Conservation (phyloP, 2,888 invertebrate genomes). For the Callosobruchus maculatus region DNA sequence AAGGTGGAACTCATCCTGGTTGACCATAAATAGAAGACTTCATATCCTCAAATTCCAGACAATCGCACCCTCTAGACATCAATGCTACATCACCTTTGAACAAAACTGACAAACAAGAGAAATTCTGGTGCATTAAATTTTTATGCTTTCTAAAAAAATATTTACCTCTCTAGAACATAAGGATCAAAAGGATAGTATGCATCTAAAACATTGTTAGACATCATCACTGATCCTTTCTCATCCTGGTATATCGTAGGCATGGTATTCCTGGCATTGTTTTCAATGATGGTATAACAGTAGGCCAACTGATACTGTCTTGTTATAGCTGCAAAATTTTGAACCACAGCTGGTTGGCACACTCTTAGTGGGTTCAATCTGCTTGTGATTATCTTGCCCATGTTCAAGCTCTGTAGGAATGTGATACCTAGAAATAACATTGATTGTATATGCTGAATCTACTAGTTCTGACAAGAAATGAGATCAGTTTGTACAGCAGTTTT, state of each 20-base stretch:
- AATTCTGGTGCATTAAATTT: too few species aligned
- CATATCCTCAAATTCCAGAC: too few species aligned
- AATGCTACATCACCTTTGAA: too few species aligned
- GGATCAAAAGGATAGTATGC: slow-evolving; percentile 91
- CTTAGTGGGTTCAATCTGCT: slow-evolving; percentile 84
- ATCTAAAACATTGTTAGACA: slow-evolving; percentile 49
- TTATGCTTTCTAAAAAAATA: too few species aligned
- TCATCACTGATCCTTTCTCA: slow-evolving; percentile 44
- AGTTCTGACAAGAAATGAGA: too few species aligned
- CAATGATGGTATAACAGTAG: slow-evolving; percentile 87
- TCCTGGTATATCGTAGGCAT: slow-evolving; percentile 58
- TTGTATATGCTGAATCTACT: not conserved
- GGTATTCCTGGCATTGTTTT: slow-evolving; percentile 69
- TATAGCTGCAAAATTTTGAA: slow-evolving; percentile 76
- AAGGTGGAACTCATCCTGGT: too few species aligned
- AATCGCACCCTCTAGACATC: too few species aligned
- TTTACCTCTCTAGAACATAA: slow-evolving; percentile 67
- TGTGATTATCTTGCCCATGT: slow-evolving; percentile 81
- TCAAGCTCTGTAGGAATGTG: slow-evolving; percentile 74
- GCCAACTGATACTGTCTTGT: slow-evolving; percentile 83
- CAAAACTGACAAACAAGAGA: too few species aligned
- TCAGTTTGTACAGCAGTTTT: too few species aligned
- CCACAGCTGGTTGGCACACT: slow-evolving; percentile 73
- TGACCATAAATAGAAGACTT: too few species aligned
- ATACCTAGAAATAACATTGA: slow-evolving; percentile 59